Evolutionary conservation across 2,888 invertebrate genomes (phyloP).

Genomic region (Halocaridina rubra): DNA sequence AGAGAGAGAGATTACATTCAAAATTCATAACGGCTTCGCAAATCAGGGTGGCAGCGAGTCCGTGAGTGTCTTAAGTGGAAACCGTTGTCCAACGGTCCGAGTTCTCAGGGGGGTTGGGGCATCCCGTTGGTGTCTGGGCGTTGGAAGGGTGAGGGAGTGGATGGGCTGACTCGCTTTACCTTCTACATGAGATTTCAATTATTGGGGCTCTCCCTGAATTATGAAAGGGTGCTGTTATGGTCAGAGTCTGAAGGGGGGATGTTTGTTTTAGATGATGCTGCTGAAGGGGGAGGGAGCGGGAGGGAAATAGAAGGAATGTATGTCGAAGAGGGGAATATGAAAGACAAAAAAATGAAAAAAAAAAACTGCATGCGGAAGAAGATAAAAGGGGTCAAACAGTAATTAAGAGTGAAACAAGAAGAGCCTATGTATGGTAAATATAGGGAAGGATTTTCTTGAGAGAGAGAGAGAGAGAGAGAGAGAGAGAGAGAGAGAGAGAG

Average conservation of each 20-base stretch:
- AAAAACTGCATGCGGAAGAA: not conserved
- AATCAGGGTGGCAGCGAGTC: not conserved
- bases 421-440: too few species aligned
- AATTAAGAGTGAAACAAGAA: too few species aligned
- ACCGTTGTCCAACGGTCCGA: slow-evolving; percentile 51
- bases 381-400: too few species aligned
- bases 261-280: slow-evolving; percentile 50
- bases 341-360: not conserved
- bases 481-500: too few species aligned
- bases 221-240: slow-evolving; percentile 54
- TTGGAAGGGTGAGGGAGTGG: not conserved
- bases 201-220: slow-evolving; percentile 53
- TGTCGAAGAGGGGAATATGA: not conserved
- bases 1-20: not conserved
- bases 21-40: not conserved
- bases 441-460: too few species aligned
- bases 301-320: not conserved
- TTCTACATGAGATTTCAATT: slow-evolving; percentile 55
- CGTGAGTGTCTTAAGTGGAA: slow-evolving; percentile 51
- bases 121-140: too few species aligned
- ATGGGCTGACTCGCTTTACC: slow-evolving; percentile 50
- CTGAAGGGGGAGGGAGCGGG: not conserved
- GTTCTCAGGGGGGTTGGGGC: slow-evolving; percentile 21
- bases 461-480: too few species aligned
- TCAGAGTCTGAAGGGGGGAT: slow-evolving; percentile 26